Evolutionary conservation across 2,888 invertebrate genomes (phyloP), one percentile per base, ranked within the genome.

Genomic region (Trilocha varians): DNA sequence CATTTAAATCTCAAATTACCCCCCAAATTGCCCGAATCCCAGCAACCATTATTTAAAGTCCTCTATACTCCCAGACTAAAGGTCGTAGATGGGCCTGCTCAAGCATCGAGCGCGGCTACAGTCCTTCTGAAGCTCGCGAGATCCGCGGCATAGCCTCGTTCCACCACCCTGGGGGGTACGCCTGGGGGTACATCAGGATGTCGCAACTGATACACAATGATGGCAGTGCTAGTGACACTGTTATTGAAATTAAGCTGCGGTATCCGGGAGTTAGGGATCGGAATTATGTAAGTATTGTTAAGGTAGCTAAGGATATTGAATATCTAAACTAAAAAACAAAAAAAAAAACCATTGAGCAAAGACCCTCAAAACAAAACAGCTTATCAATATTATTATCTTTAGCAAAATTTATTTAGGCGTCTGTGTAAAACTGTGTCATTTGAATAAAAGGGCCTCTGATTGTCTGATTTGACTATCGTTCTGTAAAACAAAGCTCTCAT

Each of bases 141-240:
- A 84, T 95, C 37, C 88, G 94, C 43, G 97, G 91, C 2, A 93
- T 96, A 45, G 97, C 96, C 1, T 95, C 95, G 0, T 98, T 98
- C 75, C 96, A 97, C 79, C 94, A 96, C 86, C 95, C 95, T 0
- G 86, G 88, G 13, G 95, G 96, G 0, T 94, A 91, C 73, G 94
- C 95, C 1, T 91, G 88, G 72, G 97, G 98, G 3, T 95, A 94
- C 46, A 87, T 98, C 40, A 88, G 93, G 70, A 90, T 97, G 92
- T 92, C 93, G 9, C 97, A 98, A 80, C 86, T 97, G 16, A 87
- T 95, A n/a, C 93, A 96, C 73, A 89, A 87, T 51, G 96, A 96
- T 71, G 94, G 93, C 39, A 93, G 94, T 55, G 87, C 91, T 59
- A 96, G 96, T 64, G 96, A 97, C 57, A 97, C 97, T 0, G 88